Base-by-base conservation (phyloP, 2,797 vertebrate species). In the Molossus molossus region DNA sequence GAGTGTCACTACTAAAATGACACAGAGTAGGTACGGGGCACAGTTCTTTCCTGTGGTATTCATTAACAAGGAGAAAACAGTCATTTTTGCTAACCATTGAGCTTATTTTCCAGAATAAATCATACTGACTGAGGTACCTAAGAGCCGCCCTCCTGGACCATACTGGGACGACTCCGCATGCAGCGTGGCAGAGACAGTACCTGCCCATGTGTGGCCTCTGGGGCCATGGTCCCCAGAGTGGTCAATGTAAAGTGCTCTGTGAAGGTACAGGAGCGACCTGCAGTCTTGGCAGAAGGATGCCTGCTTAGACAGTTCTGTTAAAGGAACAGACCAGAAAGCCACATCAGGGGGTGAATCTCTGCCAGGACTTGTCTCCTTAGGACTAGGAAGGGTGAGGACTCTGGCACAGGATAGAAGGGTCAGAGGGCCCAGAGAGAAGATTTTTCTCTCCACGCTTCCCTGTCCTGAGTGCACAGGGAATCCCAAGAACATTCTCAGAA, bases 31-130 rank as follows among this genome's bases (percentile, higher is more conserved):
- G 65, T 83, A 0, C 14, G 29, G 65, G 18, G 40, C 62, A 33
- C 0, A 0, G 87, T 40, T 84, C 40, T 40, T 86, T 80, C 80
- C 40, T 13, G 3, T 14, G 20, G n/a, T 48, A 3, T 21, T 57
- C 72, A 53, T 70, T 53, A 64, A n/a, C 58, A 45, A 79, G 17
- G 45, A 70, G 37, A 60, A 77, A 81, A 64, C 4, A 37, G 40
- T 17, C 9, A 33, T 69, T 37, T 79, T 75, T 33, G 50, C 67
- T 85, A n/a, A 40, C 6, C 70, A n/a, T 40, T 4, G 40, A 45
- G 9, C 14, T 93, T 73, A 37, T 88, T 94, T 90, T 77, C 62
- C 53, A 72, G 79, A 95, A 60, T 48, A 81, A n/a, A 72, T 80
- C 40, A 53, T 11, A 17, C 5, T 95, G 2, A n/a, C n/a, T 45